Evolutionary conservation across 2,888 invertebrate species (phyloP).

Genomic region (Cataglyphis rosenhaueri): DNA sequence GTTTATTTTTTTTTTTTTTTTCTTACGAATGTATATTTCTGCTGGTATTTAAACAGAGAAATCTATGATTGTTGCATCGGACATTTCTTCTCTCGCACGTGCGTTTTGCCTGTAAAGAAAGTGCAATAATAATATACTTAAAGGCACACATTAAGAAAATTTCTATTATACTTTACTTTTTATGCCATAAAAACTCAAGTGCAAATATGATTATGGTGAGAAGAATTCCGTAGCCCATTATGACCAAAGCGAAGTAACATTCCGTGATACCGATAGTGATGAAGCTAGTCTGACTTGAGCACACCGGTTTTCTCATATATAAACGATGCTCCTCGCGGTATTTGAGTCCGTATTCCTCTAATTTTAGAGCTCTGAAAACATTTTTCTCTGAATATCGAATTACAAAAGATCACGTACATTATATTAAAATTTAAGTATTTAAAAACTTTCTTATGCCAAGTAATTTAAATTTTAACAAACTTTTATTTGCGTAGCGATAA

Average conservation of each 20-base stretch:
- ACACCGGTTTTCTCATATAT: slow-evolving; percentile 88
- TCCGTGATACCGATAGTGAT: slow-evolving; percentile 88
- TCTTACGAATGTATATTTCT: slow-evolving; percentile 11
- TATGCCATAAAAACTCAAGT: slow-evolving; percentile 75
- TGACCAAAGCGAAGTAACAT: slow-evolving; percentile 87
- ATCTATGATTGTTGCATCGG: neutral
- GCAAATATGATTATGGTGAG: slow-evolving; percentile 85
- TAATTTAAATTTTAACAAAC: too few relatives aligned
- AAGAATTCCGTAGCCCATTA: slow-evolving; percentile 86
- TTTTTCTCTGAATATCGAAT: neutral
- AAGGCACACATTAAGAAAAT: neutral
- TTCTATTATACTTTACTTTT: slow-evolving; percentile 50
- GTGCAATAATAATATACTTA: neutral
- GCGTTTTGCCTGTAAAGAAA: slow-evolving; percentile 25
- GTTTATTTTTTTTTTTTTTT: neutral
- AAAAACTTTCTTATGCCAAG: too few relatives aligned
- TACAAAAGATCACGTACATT: too few relatives aligned
- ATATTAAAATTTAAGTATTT: too few relatives aligned
- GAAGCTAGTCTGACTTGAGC: slow-evolving; percentile 87
- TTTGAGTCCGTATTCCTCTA: slow-evolving; percentile 88
- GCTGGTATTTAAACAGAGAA: neutral
- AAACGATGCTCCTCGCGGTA: slow-evolving; percentile 87
- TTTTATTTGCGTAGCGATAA: neutral
- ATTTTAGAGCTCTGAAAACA: slow-evolving; percentile 84
- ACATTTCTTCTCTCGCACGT: neutral